phyloP scores from a whole-genome alignment of 2,113 vertebrate genomes.

The Festucalex cinctus region DNA sequence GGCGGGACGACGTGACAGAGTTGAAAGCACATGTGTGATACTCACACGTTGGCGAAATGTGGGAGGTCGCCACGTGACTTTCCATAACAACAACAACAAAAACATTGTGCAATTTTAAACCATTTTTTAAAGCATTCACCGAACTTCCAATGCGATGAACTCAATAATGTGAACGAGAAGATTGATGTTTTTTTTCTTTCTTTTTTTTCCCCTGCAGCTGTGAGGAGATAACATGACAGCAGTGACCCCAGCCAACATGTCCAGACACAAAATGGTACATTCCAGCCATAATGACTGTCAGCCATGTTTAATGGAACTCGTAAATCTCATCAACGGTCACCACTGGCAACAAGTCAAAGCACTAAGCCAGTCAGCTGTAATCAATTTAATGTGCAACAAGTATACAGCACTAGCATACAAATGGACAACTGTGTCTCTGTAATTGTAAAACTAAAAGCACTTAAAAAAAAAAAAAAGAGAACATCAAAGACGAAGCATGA shows the following conservation, averaged over 20 bases:
- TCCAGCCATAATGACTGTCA: neutral
- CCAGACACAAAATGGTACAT: conserved; percentile 1
- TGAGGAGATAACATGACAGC: neutral
- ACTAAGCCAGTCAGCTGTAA: neutral
- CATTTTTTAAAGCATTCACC: too few relatives aligned
- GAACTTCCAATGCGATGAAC: neutral
- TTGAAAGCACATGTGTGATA: neutral
- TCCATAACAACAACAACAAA: neutral
- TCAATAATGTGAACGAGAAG: neutral
- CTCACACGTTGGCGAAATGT: neutral
- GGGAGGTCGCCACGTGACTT: neutral
- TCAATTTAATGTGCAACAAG: neutral
- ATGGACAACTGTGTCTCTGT: neutral
- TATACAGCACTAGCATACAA: neutral
- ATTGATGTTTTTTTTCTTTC: neutral
- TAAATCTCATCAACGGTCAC: neutral
- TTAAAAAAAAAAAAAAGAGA: neutral
- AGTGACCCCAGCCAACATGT: neutral
- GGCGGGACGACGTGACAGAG: neutral
- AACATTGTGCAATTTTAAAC: too few relatives aligned
- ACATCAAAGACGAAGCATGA: neutral
- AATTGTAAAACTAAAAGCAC: neutral
- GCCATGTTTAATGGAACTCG: neutral
- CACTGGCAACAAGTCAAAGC: neutral
- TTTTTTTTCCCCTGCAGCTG: neutral